Evolutionary conservation across 2,113 vertebrate species (phyloP).

Genomic region (Oceanites oceanicus): DNA sequence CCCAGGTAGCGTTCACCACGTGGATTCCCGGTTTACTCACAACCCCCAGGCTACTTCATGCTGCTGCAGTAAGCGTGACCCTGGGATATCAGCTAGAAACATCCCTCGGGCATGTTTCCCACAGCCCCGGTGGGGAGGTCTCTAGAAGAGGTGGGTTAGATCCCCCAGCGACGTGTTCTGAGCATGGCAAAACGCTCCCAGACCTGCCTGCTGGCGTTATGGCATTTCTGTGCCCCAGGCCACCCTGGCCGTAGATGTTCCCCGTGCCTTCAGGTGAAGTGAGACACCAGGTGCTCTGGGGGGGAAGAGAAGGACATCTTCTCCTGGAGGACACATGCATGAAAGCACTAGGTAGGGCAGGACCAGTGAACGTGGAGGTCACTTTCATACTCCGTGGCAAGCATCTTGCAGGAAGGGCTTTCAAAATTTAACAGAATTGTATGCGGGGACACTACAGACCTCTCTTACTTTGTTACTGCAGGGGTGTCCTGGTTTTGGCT

Average conservation of each 20-base stretch:
- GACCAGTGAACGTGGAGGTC: not conserved
- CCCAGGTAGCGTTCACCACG: not conserved
- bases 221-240: not conserved
- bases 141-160: not conserved
- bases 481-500: too few relatives aligned
- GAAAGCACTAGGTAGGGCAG: not conserved
- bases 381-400: not conserved
- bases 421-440: not conserved
- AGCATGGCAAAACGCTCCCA: not conserved
- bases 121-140: not conserved
- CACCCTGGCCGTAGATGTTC: not conserved
- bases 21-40: not conserved
- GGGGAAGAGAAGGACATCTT: not conserved
- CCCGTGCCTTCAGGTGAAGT: not conserved
- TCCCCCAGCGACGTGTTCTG: not conserved
- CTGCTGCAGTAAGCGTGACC: not conserved
- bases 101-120: not conserved
- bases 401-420: not conserved
- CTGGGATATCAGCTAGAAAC: not conserved
- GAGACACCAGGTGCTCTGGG: not conserved
- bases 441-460: not conserved
- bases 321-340: not conserved
- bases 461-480: not conserved
- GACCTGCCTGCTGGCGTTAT: not conserved
- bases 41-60: not conserved